Evolutionary conservation across 2,797 vertebrate genomes (phyloP).

Genomic region (Coendou prehensilis): DNA sequence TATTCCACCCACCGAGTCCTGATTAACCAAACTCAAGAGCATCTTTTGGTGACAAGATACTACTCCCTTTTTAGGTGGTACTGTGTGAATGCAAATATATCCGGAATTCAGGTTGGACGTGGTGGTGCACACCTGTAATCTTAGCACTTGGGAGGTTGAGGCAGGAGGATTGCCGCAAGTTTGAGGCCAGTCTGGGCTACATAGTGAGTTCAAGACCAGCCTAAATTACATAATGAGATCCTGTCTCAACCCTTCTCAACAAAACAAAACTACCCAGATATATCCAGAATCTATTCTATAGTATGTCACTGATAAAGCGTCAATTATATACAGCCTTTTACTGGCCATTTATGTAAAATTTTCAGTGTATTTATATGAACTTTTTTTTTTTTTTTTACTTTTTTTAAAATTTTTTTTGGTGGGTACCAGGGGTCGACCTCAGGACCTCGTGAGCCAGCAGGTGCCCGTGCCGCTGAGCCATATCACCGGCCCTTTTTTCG

Average conservation of each 20-base stretch:
- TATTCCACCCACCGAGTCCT: not conserved
- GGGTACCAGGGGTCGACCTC: too few species aligned
- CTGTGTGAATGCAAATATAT: constrained; percentile 18
- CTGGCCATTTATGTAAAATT: constrained; percentile 33
- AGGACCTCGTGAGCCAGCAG: too few species aligned
- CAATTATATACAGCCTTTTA: constrained; percentile 38
- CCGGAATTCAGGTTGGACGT: not conserved
- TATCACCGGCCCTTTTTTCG: too few species aligned
- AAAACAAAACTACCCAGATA: not conserved
- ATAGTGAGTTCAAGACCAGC: not conserved
- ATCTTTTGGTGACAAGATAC: constrained; percentile 50
- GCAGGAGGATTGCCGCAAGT: not conserved
- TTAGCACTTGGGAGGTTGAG: not conserved
- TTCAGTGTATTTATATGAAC: not conserved
- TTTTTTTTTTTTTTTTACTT: too few species aligned
- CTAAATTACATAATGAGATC: not conserved
- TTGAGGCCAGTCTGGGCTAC: not conserved
- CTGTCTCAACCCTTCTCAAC: not conserved
- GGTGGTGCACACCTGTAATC: not conserved
- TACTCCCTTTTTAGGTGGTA: constrained; percentile 1
- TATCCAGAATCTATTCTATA: constrained; percentile 13
- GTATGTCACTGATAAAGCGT: constrained; percentile 37
- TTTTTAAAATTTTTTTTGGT: too few species aligned
- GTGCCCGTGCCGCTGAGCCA: too few species aligned
- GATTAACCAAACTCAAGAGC: not conserved